Evolutionary conservation across 2,888 invertebrate genomes (phyloP), one percentile per base, ranked within the genome.

Genomic region (Epistrophella euchroma): DNA sequence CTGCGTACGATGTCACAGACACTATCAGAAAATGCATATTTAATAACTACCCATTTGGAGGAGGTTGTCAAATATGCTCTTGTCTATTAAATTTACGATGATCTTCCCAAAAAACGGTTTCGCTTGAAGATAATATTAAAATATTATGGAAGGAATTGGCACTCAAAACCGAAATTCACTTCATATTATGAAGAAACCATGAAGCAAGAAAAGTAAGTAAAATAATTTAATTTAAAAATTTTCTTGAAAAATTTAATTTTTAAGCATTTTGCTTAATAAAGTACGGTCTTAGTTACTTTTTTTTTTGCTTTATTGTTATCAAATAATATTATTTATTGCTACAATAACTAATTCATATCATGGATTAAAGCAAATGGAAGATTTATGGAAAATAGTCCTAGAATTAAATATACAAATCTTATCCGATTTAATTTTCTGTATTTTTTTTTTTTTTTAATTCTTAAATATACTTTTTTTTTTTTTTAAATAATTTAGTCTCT

Each of bases 351-450:
- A 72, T 45, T 73, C 35, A 64, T 76, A 47, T 58, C 5, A 17
- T 45, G 22, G 32, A 35, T 83, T 83, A 78, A 70, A 74, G 70
- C 78, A 70, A 68, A 40, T 70, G 70, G 70, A 86, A 64, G 77
- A 64, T 68, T 52, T 11, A 52, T 37, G 50, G 19, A 52, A 76
- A 52, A 64, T 11, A 55, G 32, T 60, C 40, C 62, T 81, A 77
- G 22, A 82, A 58, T 73, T 74, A 77, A 86, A 86, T 86, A 71
- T 82, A 82, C 82, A 86, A 82, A 64, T 52, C 22, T 47, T 50
- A 76, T 72, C n/a, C 19, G 47, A 19, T 66, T 50, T 60, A 47
- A 25, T 60, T 50, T 70, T 50, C 56, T 62, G n/a, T 47, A 13
- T 72, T 68, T 52, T 22, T 56, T 28, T 56, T 56, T 82, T 60